Evolutionary conservation across 1,140 invertebrate genomes (phyloP).

Genomic region (Himalopsyche phryganea): DNA sequence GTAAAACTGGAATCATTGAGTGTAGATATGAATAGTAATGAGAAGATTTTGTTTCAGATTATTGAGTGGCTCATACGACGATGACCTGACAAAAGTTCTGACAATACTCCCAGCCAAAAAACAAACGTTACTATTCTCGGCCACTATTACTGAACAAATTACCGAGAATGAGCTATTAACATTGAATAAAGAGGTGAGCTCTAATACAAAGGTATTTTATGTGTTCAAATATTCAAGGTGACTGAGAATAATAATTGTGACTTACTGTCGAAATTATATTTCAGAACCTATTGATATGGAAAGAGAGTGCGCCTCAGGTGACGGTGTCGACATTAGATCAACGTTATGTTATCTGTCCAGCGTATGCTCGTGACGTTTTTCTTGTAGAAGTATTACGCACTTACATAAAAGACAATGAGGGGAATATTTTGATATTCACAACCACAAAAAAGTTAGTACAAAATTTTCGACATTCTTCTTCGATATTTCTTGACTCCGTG

Average conservation of each 20-base stretch:
- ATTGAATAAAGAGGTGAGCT: conserved; percentile 43
- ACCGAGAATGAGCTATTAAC: conserved; percentile 47
- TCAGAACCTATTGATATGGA: conserved; percentile 57
- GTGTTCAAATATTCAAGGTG: too few relatives aligned
- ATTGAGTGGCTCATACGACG: conserved; percentile 75
- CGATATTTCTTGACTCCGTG: too few relatives aligned
- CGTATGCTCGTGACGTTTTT: conserved; percentile 90
- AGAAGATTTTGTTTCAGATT: conserved; percentile 56
- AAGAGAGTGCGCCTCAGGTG: conserved; percentile 61
- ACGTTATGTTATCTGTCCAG: conserved; percentile 84
- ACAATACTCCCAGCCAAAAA: conserved; percentile 72
- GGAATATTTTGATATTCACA: conserved; percentile 90
- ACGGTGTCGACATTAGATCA: conserved; percentile 89
- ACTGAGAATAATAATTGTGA: too few relatives aligned
- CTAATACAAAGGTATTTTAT: too few relatives aligned
- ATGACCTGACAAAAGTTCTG: conserved; percentile 81
- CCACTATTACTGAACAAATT: conserved; percentile 85
- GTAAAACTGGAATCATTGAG: too few relatives aligned
- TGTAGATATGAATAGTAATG: too few relatives aligned
- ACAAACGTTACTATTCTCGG: conserved; percentile 91
- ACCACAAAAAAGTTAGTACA: conserved; percentile 86
- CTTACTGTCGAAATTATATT: too few relatives aligned
- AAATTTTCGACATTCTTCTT: background rate
- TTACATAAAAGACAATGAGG: conserved; percentile 66
- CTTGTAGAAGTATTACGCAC: conserved; percentile 83